Percentiles rank a stretch among this genome's conserved stretches.
Evolutionary conservation across 2,888 invertebrate genomes (phyloP).

Genomic region (Ceriagrion tenellum): DNA sequence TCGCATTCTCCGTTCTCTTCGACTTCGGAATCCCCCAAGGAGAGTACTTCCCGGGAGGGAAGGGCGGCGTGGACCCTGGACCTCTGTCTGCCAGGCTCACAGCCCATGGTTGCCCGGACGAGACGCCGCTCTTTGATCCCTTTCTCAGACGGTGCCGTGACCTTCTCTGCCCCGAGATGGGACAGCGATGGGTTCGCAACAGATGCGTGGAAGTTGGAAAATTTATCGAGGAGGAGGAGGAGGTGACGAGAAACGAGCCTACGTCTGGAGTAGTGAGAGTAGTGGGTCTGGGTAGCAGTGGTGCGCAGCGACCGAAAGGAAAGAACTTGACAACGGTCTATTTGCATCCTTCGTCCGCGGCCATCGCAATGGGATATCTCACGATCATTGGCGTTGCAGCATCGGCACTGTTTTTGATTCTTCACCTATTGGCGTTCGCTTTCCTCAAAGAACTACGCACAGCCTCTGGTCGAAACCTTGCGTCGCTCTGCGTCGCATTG

Average conservation of each 20-base stretch:
- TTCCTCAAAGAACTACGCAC: slow-evolving; percentile 77
- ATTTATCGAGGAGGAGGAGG: slow-evolving; percentile 57
- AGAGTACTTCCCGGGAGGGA: slow-evolving; percentile 68
- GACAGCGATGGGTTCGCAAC: slow-evolving; percentile 74
- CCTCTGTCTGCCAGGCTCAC: slow-evolving; percentile 74
- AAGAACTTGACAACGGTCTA: slow-evolving; percentile 23
- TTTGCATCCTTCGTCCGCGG: neutral
- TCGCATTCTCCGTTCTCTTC: slow-evolving; percentile 77
- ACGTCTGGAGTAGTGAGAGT: slow-evolving; percentile 32
- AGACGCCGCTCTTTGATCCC: slow-evolving; percentile 77
- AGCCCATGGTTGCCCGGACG: slow-evolving; percentile 72
- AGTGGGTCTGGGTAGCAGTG: neutral
- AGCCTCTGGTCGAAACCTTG: slow-evolving; percentile 79
- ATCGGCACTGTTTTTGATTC: slow-evolving; percentile 78
- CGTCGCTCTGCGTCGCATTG: slow-evolving; percentile 79
- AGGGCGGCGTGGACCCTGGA: slow-evolving; percentile 74
- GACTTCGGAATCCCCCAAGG: slow-evolving; percentile 74
- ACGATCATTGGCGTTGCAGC: slow-evolving; percentile 78
- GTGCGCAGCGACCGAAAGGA: neutral
- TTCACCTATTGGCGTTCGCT: slow-evolving; percentile 78
- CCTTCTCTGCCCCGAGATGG: slow-evolving; percentile 75
- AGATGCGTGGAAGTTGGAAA: slow-evolving; percentile 70
- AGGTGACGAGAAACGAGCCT: slow-evolving; percentile 64
- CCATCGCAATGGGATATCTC: slow-evolving; percentile 76
- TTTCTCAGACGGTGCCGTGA: slow-evolving; percentile 77